Evolutionary conservation across 2,888 invertebrate species (phyloP), one percentile per base, ranked within the genome.

Genomic region (Eristalis intricaria): DNA sequence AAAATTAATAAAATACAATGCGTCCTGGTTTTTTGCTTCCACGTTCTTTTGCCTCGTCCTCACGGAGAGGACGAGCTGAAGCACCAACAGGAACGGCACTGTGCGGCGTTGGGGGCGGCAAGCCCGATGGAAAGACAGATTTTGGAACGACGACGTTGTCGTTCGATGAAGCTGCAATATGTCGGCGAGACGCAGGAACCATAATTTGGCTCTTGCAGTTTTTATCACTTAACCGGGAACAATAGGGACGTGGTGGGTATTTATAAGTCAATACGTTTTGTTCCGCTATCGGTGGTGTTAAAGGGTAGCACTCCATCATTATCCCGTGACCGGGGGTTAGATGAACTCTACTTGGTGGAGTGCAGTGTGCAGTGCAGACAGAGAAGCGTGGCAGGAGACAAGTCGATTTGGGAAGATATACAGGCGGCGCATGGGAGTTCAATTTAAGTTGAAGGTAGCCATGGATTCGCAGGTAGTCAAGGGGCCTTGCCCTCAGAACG

Each of bases 1-100:
- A 75, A 86, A 86, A 86, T 86, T 86, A 83, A 86, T 83, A 83
- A 86, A 87, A 74, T 71, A 50, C 86, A 77, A 83, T 66, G 74
- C 86, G 77, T 83, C 83, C 69, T 74, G 78, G 35, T 70, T 79
- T 35, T 58, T 79, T 29, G 15, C 38, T 63, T 38, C 29, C 64
- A 65, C 29, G 56, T 63, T 64, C 23, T 35, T 50, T 10, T 19
- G n/a, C n/a, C n/a, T n/a, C n/a, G n/a, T 43, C n/a, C 23, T 40
- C 56, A 26, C 60, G 1, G 60, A 60, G 3, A 22, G 11, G 58
- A 11, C 5, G 3, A 58, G 4, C 60, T 26, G 26, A 3, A 26
- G 50, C 19, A n/a, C n/a, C n/a, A n/a, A n/a, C n/a, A n/a, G n/a
- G 1, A 8, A 13, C 8, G 26, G 60, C 73, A 61, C 26, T 1